Conservation (phyloP, 2,888 invertebrate species). For the Pantelozetes paolii region DNA sequence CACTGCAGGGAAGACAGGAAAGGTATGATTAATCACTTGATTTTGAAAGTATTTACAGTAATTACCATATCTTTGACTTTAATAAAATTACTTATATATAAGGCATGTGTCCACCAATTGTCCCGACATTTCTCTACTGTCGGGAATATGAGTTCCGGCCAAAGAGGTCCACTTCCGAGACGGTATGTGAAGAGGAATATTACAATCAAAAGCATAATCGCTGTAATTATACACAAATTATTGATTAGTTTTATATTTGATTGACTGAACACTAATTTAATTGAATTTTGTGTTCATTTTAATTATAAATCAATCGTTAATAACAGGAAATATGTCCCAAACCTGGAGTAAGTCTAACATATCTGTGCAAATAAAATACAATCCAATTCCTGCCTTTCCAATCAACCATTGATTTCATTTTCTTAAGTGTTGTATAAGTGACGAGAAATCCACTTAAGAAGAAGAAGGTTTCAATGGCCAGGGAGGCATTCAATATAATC, state of each 20-base stretch:
- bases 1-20: constrained; percentile 14
- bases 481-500: constrained; percentile 45
- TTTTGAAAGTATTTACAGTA: too few relatives aligned
- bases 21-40: not conserved
- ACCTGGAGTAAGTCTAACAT: constrained; percentile 38
- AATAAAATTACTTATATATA: constrained; percentile 39
- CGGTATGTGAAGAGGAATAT: constrained; percentile 23
- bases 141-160: constrained; percentile 37
- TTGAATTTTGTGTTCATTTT: too few relatives aligned
- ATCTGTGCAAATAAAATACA: constrained; percentile 34
- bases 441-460: constrained; percentile 44
- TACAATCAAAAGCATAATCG: constrained; percentile 40
- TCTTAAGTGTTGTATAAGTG: constrained; percentile 12
- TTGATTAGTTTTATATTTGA: not conserved
- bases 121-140: constrained; percentile 25
- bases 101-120: constrained; percentile 41
- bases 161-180: constrained; percentile 37
- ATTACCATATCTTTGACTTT: constrained; percentile 37
- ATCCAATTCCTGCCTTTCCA: constrained; percentile 20
- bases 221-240: not conserved
- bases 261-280: too few relatives aligned
- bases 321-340: not conserved
- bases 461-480: constrained; percentile 47
- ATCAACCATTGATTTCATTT: not conserved
- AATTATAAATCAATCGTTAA: not conserved